Evolutionary conservation across 2,113 vertebrate species (phyloP).

Genomic region (Chelonoidis abingdonii): DNA sequence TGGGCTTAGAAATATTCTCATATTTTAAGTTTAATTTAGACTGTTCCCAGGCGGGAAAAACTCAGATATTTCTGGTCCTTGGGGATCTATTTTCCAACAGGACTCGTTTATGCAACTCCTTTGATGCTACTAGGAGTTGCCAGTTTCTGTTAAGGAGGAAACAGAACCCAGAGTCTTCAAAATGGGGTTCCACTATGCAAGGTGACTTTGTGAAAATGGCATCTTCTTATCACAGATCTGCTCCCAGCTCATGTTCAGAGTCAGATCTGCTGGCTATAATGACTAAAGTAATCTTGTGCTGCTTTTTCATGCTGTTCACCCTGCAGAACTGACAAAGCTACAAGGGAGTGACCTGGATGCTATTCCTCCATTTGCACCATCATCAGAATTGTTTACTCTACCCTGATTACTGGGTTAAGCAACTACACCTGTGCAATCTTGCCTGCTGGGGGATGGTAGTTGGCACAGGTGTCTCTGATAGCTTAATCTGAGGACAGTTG

Average conservation of each 20-base stretch:
- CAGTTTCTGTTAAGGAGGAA: conserved; percentile 34
- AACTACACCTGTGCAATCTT: not conserved
- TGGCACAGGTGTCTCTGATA: accelerated
- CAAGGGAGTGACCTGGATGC: accelerated
- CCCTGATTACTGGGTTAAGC: not conserved
- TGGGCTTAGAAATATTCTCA: not conserved
- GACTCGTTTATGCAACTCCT: not conserved
- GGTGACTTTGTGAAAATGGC: conserved; percentile 12
- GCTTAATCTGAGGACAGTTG: not conserved
- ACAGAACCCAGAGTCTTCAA: not conserved
- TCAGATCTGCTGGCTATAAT: not conserved
- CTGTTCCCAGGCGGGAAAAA: not conserved
- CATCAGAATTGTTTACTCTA: not conserved
- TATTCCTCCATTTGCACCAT: not conserved
- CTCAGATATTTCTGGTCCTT: conserved; percentile 15
- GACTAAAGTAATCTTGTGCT: not conserved
- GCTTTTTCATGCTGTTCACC: not conserved
- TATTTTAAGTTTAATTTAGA: conserved; percentile 55
- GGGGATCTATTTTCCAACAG: not conserved
- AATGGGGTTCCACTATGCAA: not conserved
- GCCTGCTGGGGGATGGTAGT: not conserved
- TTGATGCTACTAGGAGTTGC: conserved; percentile 49
- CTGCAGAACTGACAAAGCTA: not conserved
- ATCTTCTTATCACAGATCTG: not conserved
- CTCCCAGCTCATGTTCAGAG: not conserved